These are phyloP conservation scores for Agrochola macilenta DNA, from an alignment of 2,888 invertebrate genomes.

Conservation along the genomic window DNA sequence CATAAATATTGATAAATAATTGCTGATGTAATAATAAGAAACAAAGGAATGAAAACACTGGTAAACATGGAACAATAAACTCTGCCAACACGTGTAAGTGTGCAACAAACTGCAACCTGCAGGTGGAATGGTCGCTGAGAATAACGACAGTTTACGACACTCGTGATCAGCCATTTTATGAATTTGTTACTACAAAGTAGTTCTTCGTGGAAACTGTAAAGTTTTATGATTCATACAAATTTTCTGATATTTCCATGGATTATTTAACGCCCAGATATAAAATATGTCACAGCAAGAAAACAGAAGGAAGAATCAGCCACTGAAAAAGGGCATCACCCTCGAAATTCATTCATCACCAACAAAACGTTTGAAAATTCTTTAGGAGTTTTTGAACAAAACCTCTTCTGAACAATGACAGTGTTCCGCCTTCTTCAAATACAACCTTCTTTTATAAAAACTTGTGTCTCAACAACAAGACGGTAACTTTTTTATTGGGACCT, in stretches of 20 bases:
- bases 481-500: conserved; percentile 45
- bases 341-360: background rate
- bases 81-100: conserved; percentile 36
- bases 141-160: conserved; percentile 18
- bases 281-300: too few species aligned
- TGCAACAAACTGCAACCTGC: background rate
- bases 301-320: too few species aligned
- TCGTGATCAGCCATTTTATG: conserved; percentile 32
- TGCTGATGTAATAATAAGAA: conserved; percentile 37
- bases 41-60: conserved; percentile 48
- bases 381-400: conserved; percentile 32
- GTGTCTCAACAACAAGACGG: conserved; percentile 53
- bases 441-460: conserved; percentile 47
- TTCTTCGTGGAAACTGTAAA: conserved; percentile 1
- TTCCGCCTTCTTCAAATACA: conserved; percentile 64
- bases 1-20: conserved; percentile 24
- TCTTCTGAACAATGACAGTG: conserved; percentile 44
- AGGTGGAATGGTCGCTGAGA: conserved; percentile 7
- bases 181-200: conserved; percentile 7
- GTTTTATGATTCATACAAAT: background rate
- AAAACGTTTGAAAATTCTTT: background rate
- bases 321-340: background rate
- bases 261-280: background rate
- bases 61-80: conserved; percentile 44
- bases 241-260: background rate